These are phyloP conservation scores for Morone saxatilis DNA, from an alignment of 2,113 vertebrate genomes.

Conservation along the genomic window DNA sequence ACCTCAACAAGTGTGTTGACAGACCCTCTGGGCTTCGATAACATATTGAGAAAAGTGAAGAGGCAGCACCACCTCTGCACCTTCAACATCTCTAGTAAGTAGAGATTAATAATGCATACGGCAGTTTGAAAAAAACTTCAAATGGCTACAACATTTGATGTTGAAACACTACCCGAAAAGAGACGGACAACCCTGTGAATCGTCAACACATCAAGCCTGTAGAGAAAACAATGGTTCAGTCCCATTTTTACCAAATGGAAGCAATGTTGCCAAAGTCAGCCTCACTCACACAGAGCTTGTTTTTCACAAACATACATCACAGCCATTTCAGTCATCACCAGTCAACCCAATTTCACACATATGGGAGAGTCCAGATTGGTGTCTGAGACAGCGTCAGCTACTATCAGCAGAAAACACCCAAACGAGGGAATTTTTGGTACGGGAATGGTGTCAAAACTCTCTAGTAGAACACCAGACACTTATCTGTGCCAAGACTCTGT, in stretches of 20 bases:
- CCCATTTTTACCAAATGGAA: conserved; percentile 27
- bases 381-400: conserved; percentile 26
- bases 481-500: conserved; percentile 7
- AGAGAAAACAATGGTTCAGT: conserved; percentile 16
- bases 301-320: conserved; percentile 9
- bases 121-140: conserved; percentile 23
- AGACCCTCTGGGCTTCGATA: conserved; percentile 3
- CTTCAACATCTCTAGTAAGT: background rate
- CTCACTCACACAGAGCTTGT: conserved; percentile 1
- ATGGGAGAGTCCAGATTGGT: conserved; percentile 3
- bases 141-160: conserved; percentile 14
- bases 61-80: conserved; percentile 17
- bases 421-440: conserved; percentile 1
- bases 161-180: background rate
- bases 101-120: conserved; percentile 22
- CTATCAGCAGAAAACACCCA: conserved; percentile 7
- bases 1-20: background rate
- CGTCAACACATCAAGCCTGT: background rate
- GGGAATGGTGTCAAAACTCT: conserved; percentile 14
- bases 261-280: background rate
- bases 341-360: conserved; percentile 27
- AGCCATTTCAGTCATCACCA: background rate
- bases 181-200: background rate
- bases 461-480: conserved; percentile 6
- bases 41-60: conserved; percentile 17